phyloP scores from a whole-genome alignment of 2,113 vertebrate species.

The Blennius ocellaris region DNA sequence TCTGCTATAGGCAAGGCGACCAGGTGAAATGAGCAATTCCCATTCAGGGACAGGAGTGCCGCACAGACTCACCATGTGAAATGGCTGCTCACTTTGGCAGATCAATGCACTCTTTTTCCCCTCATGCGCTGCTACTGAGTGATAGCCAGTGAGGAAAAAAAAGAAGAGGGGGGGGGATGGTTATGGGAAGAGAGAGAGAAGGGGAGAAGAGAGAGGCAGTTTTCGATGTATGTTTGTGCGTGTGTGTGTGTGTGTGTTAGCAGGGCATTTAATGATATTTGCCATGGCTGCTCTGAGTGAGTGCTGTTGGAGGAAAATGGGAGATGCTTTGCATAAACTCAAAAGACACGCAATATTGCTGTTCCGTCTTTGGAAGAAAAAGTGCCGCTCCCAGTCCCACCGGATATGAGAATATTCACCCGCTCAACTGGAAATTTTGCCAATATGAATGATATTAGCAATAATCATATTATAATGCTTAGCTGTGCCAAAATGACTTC shows the following conservation, averaged over 20 bases:
- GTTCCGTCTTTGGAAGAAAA: slow-evolving; percentile 62
- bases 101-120: slow-evolving; percentile 73
- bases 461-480: slow-evolving; percentile 67
- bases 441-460: slow-evolving; percentile 74
- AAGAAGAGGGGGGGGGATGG: slow-evolving; percentile 15
- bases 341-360: slow-evolving; percentile 76
- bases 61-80: slow-evolving; percentile 58
- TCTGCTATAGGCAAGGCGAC: slow-evolving; percentile 52
- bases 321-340: slow-evolving; percentile 77
- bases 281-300: slow-evolving; percentile 63
- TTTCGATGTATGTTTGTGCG: slow-evolving; percentile 34
- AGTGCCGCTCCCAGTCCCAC: slow-evolving; percentile 35
- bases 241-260: slow-evolving; percentile 54
- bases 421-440: slow-evolving; percentile 66
- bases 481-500: slow-evolving; percentile 60
- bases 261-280: slow-evolving; percentile 79
- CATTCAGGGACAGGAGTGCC: slow-evolving; percentile 71
- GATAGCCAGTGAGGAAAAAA: slow-evolving; percentile 65
- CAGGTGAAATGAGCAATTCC: slow-evolving; percentile 81
- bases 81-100: slow-evolving; percentile 79
- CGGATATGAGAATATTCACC: slow-evolving; percentile 76
- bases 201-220: not conserved
- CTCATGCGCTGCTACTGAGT: slow-evolving; percentile 60
- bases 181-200: slow-evolving; percentile 15
- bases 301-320: slow-evolving; percentile 68